Conservation (phyloP, 2,797 vertebrate genomes). For the Mergus octosetaceus region DNA sequence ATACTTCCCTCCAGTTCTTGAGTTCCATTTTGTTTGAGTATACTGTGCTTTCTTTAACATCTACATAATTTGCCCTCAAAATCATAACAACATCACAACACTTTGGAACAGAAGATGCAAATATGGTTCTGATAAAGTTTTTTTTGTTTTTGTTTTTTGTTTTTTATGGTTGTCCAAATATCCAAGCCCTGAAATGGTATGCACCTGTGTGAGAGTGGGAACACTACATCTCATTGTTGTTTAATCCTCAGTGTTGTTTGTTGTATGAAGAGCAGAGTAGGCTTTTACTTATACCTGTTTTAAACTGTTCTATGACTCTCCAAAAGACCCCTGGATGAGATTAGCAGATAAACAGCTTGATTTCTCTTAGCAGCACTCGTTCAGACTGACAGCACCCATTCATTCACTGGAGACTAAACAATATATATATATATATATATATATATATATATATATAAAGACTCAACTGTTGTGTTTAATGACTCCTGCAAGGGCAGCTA, state of each 20-base stretch:
- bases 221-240: not conserved
- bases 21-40: not conserved
- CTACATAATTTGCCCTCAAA: not conserved
- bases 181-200: not conserved
- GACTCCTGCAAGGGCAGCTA: slow-evolving; percentile 72
- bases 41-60: not conserved
- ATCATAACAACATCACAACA: not conserved
- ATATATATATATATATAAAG: not conserved
- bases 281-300: slow-evolving; percentile 67
- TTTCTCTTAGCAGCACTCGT: slow-evolving; percentile 70
- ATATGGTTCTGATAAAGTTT: not conserved
- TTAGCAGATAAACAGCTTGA: slow-evolving; percentile 63
- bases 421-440: no score
- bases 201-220: not conserved
- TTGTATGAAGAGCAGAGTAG: not conserved
- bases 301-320: slow-evolving; percentile 68
- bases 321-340: slow-evolving; percentile 53
- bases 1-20: not conserved
- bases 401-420: slow-evolving; percentile 69
- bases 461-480: slow-evolving; percentile 77
- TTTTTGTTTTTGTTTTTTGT: not conserved
- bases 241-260: slow-evolving; percentile 30
- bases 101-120: not conserved
- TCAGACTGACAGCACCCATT: slow-evolving; percentile 73
- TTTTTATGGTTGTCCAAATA: not conserved